Evolutionary conservation across 2,113 vertebrate species (phyloP).

Genomic region (Atrichornis clamosus): DNA sequence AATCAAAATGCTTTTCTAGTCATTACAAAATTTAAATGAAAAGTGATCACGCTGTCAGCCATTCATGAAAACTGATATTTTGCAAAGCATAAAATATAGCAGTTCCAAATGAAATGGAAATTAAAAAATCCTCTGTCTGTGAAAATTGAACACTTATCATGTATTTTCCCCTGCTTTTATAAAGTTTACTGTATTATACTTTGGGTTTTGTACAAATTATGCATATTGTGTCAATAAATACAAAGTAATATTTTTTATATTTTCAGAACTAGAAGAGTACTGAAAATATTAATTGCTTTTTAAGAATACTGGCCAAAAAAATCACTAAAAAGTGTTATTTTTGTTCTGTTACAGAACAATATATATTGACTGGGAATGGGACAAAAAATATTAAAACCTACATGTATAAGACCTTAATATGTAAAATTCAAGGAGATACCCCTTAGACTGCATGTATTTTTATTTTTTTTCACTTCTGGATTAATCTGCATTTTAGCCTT

Average conservation of each 20-base stretch:
- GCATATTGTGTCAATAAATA: not conserved
- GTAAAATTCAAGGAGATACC: not conserved
- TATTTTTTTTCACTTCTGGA: not conserved
- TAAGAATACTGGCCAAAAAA: not conserved
- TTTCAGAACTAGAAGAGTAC: not conserved
- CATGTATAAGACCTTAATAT: not conserved
- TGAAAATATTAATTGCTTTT: not conserved
- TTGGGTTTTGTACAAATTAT: not conserved
- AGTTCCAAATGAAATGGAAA: not conserved
- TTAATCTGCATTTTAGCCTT: not conserved
- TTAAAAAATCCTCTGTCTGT: not conserved
- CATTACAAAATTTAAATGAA: not conserved
- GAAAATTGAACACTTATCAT: too few species aligned
- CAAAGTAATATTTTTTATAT: not conserved
- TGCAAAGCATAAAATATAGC: not conserved
- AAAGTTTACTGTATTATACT: not conserved
- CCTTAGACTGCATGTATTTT: not conserved
- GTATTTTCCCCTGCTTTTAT: not conserved
- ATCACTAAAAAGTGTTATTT: not conserved
- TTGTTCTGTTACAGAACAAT: not conserved
- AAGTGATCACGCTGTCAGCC: not conserved
- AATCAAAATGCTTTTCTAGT: not conserved
- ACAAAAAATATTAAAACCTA: not conserved
- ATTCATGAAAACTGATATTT: not conserved
- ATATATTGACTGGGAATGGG: not conserved